phyloP scores from a whole-genome alignment of 2,888 invertebrate genomes.

The Drosophila niveifrons region DNA sequence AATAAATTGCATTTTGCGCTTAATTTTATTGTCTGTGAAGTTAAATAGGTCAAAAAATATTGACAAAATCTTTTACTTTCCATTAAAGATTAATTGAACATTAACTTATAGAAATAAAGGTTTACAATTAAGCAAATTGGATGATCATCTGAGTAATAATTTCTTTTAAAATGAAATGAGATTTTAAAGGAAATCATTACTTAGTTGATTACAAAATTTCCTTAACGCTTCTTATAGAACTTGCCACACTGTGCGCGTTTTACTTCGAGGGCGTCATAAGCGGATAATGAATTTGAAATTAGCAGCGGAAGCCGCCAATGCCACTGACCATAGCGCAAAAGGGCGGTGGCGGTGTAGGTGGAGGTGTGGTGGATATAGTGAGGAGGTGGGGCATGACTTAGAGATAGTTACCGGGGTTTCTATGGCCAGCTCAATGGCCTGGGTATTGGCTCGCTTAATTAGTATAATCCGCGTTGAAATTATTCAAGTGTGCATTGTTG shows the following conservation, averaged over 20 bases:
- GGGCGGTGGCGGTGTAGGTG: neutral
- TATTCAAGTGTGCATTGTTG: conserved; percentile 77
- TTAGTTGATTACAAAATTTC: neutral
- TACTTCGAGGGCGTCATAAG: conserved; percentile 66
- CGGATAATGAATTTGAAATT: conserved; percentile 81
- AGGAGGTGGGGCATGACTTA: conserved; percentile 8
- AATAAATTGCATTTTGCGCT: no score
- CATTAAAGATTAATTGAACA: no score
- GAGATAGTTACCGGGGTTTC: conserved; percentile 45
- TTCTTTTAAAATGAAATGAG: no score
- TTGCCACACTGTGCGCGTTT: conserved; percentile 49
- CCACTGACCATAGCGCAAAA: conserved; percentile 20
- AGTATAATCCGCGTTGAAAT: conserved; percentile 82
- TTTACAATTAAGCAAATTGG: no score
- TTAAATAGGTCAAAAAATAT: no score
- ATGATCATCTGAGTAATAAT: no score
- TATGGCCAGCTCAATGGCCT: conserved; percentile 27
- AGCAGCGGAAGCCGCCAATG: conserved; percentile 37
- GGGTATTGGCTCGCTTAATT: conserved; percentile 75
- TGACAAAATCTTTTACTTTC: no score
- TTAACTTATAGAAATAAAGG: no score
- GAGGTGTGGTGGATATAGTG: no score
- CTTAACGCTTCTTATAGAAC: neutral
- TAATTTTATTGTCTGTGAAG: no score
- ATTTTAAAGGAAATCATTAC: no score